These are phyloP conservation scores for Rallus limicola DNA, from an alignment of 2,113 vertebrate genomes.

Conservation along the genomic window DNA sequence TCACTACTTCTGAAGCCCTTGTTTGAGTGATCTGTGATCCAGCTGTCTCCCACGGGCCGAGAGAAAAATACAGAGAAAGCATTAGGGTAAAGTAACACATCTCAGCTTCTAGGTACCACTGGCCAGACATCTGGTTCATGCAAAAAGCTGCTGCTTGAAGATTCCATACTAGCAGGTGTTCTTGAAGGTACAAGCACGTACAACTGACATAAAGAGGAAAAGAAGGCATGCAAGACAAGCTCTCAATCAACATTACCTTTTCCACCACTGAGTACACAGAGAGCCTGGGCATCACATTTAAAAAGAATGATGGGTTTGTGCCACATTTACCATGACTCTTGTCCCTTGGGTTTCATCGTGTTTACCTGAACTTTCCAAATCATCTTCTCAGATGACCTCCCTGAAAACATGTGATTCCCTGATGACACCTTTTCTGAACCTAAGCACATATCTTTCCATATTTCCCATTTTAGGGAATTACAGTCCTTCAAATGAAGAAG, in stretches of 20 bases:
- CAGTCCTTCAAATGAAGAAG: not conserved
- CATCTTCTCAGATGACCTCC: not conserved
- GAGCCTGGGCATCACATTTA: not conserved
- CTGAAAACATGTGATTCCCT: not conserved
- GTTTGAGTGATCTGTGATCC: conserved; percentile 23
- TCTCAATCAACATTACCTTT: not conserved
- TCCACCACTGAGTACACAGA: not conserved
- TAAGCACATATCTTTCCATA: not conserved
- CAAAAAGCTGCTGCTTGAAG: not conserved
- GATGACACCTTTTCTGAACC: not conserved
- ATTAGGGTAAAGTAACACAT: not conserved
- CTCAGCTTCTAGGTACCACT: not conserved
- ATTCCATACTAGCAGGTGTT: not conserved
- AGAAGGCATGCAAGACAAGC: not conserved
- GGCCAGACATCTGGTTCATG: conserved; percentile 11
- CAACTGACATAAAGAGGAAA: not conserved
- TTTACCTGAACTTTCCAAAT: not conserved
- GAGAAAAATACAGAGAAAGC: conserved; percentile 16
- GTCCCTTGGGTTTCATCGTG: not conserved
- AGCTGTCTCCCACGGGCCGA: not conserved
- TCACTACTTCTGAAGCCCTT: conserved; percentile 32
- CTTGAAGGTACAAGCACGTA: not conserved
- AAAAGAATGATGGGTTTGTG: not conserved
- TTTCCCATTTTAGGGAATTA: not conserved
- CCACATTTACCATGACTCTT: not conserved